These are phyloP conservation scores for Nineta flava DNA, from an alignment of 2,888 invertebrate species.

Conservation along the genomic window DNA sequence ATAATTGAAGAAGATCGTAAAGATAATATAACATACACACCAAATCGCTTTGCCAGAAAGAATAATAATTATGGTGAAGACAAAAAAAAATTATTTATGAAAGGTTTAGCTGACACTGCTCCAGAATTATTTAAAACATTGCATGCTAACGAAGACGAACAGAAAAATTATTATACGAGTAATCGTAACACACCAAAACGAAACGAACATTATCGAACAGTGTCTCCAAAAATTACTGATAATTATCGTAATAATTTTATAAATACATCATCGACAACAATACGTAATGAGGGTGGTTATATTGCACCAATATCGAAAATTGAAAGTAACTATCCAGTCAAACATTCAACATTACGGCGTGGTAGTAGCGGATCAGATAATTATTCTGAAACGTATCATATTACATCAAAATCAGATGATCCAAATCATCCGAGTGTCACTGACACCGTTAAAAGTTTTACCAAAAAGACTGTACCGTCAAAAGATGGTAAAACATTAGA, in stretches of 20 bases:
- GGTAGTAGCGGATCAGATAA: conserved; percentile 54
- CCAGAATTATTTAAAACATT: conserved; percentile 56
- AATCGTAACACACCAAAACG: conserved; percentile 20
- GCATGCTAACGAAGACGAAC: conserved; percentile 42
- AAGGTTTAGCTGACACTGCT: conserved; percentile 50
- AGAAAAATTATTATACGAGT: conserved; percentile 21
- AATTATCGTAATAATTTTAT: not conserved
- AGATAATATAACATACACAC: conserved; percentile 29
- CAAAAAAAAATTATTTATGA: conserved; percentile 51
- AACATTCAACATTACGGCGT: conserved; percentile 32
- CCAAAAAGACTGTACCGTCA: conserved; percentile 49
- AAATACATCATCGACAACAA: not conserved
- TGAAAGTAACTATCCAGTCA: conserved; percentile 15
- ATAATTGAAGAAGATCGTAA: conserved; percentile 31
- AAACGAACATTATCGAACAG: conserved; percentile 16
- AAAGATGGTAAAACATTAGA: conserved; percentile 46
- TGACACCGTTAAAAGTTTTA: conserved; percentile 51
- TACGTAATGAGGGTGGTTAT: conserved; percentile 17
- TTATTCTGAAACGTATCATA: conserved; percentile 54
- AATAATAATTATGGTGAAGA: conserved; percentile 35
- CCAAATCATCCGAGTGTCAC: conserved; percentile 51
- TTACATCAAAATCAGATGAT: conserved; percentile 48
- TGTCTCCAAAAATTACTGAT: not conserved
- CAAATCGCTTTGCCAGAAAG: conserved; percentile 35
- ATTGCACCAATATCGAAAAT: conserved; percentile 26